Evolutionary conservation across 2,113 vertebrate genomes (phyloP), one percentile per base, ranked within the genome.

Genomic region (Australoheros scitulus): DNA sequence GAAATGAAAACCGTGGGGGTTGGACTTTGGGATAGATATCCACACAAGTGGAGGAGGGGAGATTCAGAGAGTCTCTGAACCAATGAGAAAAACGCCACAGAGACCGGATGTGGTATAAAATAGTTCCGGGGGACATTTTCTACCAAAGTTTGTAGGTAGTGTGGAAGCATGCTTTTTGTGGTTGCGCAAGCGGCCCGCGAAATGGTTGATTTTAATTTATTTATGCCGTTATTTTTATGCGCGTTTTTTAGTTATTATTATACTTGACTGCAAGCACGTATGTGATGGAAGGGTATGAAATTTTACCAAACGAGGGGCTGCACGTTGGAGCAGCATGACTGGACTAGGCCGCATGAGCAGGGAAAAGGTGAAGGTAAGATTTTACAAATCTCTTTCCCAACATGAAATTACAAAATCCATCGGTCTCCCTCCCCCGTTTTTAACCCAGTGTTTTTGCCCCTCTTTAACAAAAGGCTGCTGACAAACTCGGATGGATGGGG

Each of bases 41-140:
- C 83, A 85, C 77, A 9, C 24, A 61, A 89, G 87, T 90, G 91
- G 88, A 93, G 91, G 92, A 92, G 91, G 89, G 87, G 86, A 18
- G 1, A 20, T 6, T 60, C 6, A 8, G 64, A 60, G 17, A 3
- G 11, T 0, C 18, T 1, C 5, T 18, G 18, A 84, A 38, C 94
- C 92, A 95, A 95, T 93, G 4, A 77, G 64, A 72, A 3, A 0
- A n/a, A 13, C 1, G 1, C 1, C 1, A 2, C 15, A 0, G 3
- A 59, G 26, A 77, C 87, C 88, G 94, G 94, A 94, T 87, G 79
- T 82, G 9, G 0, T 88, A 89, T 87, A 93, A 90, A 94, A 0
- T 0, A 77, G 14, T 60, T 93, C 91, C 93, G 93, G 88, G 64
- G 34, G 52, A 76, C 81, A 72, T 78, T 81, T 88, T 80, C 60